Evolutionary conservation across 2,888 invertebrate genomes (phyloP), one percentile per base, ranked within the genome.

Genomic region (Scaptomyza reducta): DNA sequence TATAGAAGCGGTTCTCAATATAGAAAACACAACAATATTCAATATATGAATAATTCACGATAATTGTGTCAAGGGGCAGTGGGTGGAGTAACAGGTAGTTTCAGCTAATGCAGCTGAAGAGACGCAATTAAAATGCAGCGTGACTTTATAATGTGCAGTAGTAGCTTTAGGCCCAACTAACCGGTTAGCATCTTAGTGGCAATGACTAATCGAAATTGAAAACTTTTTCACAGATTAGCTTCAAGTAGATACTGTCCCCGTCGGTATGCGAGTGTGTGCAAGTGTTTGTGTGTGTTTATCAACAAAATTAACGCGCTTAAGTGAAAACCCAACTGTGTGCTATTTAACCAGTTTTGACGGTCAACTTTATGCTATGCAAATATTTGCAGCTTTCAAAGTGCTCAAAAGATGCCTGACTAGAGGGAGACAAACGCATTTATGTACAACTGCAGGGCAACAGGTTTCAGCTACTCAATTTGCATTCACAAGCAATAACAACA

Each of bases 291-390:
- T 18, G 22, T 69, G 71, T 83, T 88, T 86, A 80, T 79, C 49
- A 72, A 66, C 61, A 25, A 78, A 84, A 84, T 84, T 88, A 84
- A 71, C 84, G 76, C 60, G 70, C 59, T 58, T 70, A 70, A 86
- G 88, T 84, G 87, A 84, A 88, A 41, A 11, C 13, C 16, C 5
- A 18, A 29, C 25, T 33, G 13, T 31, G 9, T 22, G 29, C 14
- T 13, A 25, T 16, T 45, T 72, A 88, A 86, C 88, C 76, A 62
- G 88, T 86, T 80, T 73, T 55, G 63, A 63, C 49, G 50, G 58
- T 54, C 55, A 55, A 55, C 51, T 58, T 63, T 65, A 59, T 69
- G 57, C 70, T 86, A 72, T 86, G 70, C 84, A 86, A 86, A 84
- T 86, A 83, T 77, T 79, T 83, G 74, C 77, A 73, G 61, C 61